Evolutionary conservation across 2,797 vertebrate genomes (phyloP).

Genomic region (Myotis vivesi): DNA sequence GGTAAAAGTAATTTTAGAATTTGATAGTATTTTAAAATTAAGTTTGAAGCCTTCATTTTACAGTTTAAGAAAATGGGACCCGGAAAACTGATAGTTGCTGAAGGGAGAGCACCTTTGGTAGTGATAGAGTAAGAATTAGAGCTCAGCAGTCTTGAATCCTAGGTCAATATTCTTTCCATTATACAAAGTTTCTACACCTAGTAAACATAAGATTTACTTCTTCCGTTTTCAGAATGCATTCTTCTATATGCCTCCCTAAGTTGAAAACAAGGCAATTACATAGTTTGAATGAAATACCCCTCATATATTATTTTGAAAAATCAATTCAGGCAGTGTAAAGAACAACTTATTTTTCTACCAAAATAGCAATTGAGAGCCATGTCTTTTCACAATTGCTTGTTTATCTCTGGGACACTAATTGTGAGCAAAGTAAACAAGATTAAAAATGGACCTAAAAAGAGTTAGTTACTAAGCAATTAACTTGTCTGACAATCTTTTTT

Average conservation of each 20-base stretch:
- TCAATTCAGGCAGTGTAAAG: background rate
- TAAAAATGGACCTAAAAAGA: conserved; percentile 26
- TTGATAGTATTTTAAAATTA: background rate
- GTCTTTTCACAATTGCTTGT: background rate
- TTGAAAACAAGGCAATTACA: background rate
- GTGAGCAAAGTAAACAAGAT: background rate
- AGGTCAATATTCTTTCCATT: background rate
- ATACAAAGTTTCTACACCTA: background rate
- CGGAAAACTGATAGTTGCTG: background rate
- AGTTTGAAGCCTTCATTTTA: background rate
- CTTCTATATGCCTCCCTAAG: background rate
- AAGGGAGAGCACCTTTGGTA: background rate
- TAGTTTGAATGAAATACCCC: background rate
- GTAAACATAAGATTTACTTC: background rate
- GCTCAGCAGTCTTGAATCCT: background rate
- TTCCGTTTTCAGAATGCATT: background rate
- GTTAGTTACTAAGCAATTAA: background rate
- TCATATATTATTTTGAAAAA: conserved; percentile 4
- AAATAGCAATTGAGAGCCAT: background rate
- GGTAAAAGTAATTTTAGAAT: background rate
- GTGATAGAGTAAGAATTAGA: background rate
- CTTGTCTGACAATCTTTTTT: background rate
- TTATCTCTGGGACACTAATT: background rate
- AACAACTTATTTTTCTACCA: conserved; percentile 23
- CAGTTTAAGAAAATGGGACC: background rate